Base-by-base conservation (phyloP, 2,113 vertebrate genomes). In the Choloepus hoffmanni region DNA sequence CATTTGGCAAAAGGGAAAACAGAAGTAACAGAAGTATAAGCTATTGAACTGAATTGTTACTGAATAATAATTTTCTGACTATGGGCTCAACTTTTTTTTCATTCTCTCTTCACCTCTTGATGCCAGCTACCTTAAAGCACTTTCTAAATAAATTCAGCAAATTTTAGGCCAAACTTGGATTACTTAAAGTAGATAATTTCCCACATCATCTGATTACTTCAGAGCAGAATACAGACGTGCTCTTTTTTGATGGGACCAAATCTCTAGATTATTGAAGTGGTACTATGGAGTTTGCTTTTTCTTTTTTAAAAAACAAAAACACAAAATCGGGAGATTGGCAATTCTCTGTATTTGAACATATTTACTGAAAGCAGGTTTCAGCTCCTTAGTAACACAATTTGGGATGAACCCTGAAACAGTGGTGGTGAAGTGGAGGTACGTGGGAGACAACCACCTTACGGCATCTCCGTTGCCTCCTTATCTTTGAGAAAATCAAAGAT, bases 271-370 rank as follows among this genome's bases (percentile, higher is more conserved):
- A 89, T 19, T 45, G 36, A 2, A 58, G 68, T 70, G 12, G 24
- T 87, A 53, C 0, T 40, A 48, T 58, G 6, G 11, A 48, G 40
- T 67, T 86, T 63, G 67, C 24, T 67, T 55, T 53, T 43, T 23
- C 60, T 18, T 21, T 6, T 58, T 18, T 58, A 58, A 58, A 58
- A 53, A 53, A 53, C 14, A 55, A 23, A 40, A 94, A 73, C 45
- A 60, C 33, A 91, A 7, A 8, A 96, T 0, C 60, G 10, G 53
- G 90, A 92, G 92, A 92, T 58, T 19, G 55, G 19, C 26, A 89
- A 48, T 58, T 13, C 55, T 85, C 40, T 87, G 16, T 68, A 84
- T 93, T 85, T 53, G 94, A 92, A 89, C 43, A 50, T 43, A 67
- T 55, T 36, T 62, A 84, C 26, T 89, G 28, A 45, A 85, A 65